These are phyloP conservation scores for Chelonus insularis DNA, from an alignment of 1,140 invertebrate species.

Conservation along the genomic window DNA sequence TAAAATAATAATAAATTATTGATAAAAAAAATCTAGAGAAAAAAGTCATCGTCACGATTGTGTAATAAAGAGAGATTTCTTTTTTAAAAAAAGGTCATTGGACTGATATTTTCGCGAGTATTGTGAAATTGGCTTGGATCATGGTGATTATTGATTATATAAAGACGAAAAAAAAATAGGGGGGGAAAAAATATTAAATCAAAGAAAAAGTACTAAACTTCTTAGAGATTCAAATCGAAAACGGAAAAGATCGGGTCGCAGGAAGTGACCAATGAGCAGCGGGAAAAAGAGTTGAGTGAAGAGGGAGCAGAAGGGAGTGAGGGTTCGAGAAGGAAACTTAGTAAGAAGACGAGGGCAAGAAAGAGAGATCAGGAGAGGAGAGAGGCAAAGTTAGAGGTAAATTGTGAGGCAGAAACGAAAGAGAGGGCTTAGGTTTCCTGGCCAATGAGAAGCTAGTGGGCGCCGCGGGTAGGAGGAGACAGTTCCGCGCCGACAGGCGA, in stretches of 20 bases:
- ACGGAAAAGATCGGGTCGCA: slow-evolving; percentile 2
- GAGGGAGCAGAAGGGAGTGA: slow-evolving; percentile 7
- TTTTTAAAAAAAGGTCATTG: too few relatives aligned
- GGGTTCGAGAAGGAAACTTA: background rate
- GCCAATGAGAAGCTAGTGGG: slow-evolving; percentile 51
- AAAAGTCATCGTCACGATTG: too few relatives aligned
- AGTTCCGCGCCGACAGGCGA: slow-evolving; percentile 58
- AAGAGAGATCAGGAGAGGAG: slow-evolving; percentile 4
- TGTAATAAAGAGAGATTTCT: too few relatives aligned
- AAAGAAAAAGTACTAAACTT: background rate
- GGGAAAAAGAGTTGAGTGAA: background rate
- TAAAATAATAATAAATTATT: too few relatives aligned
- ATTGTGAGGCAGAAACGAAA: slow-evolving; percentile 13
- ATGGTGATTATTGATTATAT: too few relatives aligned
- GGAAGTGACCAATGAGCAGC: slow-evolving; percentile 25
- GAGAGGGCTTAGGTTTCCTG: slow-evolving; percentile 34
- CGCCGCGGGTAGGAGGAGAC: slow-evolving; percentile 57
- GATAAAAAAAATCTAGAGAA: too few relatives aligned
- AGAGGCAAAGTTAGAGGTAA: slow-evolving; percentile 14
- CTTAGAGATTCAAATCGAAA: slow-evolving; percentile 5
- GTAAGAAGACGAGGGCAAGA: background rate
- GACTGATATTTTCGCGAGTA: too few relatives aligned
- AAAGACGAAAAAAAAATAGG: too few relatives aligned
- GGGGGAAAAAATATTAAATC: too few relatives aligned
- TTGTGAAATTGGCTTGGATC: too few relatives aligned